phyloP scores from a whole-genome alignment of 1,140 invertebrate species.

The Antheraea mylitta region DNA sequence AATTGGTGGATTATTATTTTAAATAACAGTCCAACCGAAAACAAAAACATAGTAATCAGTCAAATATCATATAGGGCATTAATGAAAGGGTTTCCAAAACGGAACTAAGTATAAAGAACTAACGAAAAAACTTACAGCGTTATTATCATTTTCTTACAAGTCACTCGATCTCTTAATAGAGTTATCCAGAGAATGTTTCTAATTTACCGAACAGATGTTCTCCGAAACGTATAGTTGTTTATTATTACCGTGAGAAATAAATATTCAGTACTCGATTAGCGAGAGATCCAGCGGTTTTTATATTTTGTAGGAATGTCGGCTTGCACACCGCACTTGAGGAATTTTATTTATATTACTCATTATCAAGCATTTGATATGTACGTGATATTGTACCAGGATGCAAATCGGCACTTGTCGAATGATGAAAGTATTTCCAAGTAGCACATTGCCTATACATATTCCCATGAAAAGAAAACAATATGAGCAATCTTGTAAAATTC shows the following conservation, averaged over 20 bases:
- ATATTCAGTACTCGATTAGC: neutral
- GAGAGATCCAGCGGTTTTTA: neutral
- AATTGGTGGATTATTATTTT: too few species aligned
- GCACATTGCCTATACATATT: neutral
- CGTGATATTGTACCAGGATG: neutral
- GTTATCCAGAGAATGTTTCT: neutral
- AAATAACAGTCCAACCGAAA: too few species aligned
- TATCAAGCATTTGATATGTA: neutral
- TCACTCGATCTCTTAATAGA: neutral
- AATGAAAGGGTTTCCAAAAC: too few species aligned
- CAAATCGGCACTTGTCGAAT: neutral
- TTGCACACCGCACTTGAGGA: neutral
- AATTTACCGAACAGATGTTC: conserved; percentile 1
- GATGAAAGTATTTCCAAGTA: neutral
- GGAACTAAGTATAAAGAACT: too few species aligned
- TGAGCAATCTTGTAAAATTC: neutral
- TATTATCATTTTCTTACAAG: neutral
- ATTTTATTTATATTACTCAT: conserved; percentile 5
- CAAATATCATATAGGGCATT: too few species aligned
- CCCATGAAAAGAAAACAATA: neutral
- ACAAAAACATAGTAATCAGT: too few species aligned
- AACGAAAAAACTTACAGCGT: too few species aligned
- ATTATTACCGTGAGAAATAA: neutral
- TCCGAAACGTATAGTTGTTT: neutral
- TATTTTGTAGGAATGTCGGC: neutral